Evolutionary conservation across 1,140 invertebrate species (phyloP).

Genomic region (Adoxophyes honmai): DNA sequence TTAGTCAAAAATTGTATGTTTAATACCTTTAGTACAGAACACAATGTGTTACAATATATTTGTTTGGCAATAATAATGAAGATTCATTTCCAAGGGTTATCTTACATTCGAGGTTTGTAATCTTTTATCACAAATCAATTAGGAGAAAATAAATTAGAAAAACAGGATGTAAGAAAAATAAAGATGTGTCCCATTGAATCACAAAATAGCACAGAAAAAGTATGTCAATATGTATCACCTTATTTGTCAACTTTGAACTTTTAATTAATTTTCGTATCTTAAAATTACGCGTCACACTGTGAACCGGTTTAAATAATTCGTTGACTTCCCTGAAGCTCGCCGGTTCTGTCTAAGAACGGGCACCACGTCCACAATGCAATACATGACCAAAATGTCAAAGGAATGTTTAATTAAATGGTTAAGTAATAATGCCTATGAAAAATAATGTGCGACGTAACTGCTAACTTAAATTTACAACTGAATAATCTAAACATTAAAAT

Average conservation of each 20-base stretch:
- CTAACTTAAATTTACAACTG: conserved; percentile 76
- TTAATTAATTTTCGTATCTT: conserved; percentile 60
- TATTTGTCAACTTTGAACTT: conserved; percentile 73
- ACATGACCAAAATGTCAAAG: conserved; percentile 67
- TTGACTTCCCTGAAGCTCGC: conserved; percentile 17
- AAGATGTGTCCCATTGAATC: conserved; percentile 59
- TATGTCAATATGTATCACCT: conserved; percentile 72
- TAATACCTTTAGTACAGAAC: conserved; percentile 48
- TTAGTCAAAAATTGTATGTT: conserved; percentile 59
- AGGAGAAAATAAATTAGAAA: conserved; percentile 67
- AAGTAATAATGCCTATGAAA: conserved; percentile 76
- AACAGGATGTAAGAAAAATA: conserved; percentile 63
- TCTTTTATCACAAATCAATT: conserved; percentile 63
- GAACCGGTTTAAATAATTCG: conserved; percentile 28
- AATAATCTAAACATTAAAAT: conserved; percentile 72
- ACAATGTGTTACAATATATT: conserved; percentile 34
- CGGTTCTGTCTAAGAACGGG: conserved; percentile 14
- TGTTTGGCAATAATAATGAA: conserved; percentile 51
- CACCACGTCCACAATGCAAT: conserved; percentile 44
- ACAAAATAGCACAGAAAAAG: conserved; percentile 64
- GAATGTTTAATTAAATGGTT: conserved; percentile 74
- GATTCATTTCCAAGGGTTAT: conserved; percentile 56
- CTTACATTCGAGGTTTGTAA: conserved; percentile 69
- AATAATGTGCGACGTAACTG: conserved; percentile 71
- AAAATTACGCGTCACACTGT: conserved; percentile 60